phyloP scores from a whole-genome alignment of 2,888 invertebrate genomes.

The Cheilosia variabilis region DNA sequence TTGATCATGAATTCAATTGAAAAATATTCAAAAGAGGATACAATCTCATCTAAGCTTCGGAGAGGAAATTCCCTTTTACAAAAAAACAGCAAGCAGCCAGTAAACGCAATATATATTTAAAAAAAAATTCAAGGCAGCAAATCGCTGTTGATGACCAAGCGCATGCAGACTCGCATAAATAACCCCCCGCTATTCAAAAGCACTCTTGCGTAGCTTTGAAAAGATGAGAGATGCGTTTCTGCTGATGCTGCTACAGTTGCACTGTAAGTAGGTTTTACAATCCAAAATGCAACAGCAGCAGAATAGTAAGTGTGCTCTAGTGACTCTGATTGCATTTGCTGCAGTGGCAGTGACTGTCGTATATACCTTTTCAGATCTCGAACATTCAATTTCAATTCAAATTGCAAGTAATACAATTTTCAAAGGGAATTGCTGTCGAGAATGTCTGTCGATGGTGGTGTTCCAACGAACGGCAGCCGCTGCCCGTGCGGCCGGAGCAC shows the following conservation, averaged over 20 bases:
- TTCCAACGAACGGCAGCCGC: neutral
- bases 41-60: too few species aligned
- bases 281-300: neutral
- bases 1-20: too few species aligned
- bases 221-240: neutral
- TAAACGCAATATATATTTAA: too few species aligned
- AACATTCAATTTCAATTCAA: conserved; percentile 37
- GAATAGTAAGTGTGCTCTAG: conserved; percentile 20
- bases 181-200: too few species aligned
- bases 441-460: conserved; percentile 22
- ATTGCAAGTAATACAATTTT: conserved; percentile 41
- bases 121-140: too few species aligned
- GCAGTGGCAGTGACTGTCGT: conserved; percentile 9
- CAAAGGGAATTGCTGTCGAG: conserved; percentile 24
- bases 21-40: too few species aligned
- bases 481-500: neutral
- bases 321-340: conserved; percentile 34
- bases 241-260: neutral
- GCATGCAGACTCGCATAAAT: too few species aligned
- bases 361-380: conserved; percentile 14
- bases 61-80: too few species aligned
- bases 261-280: conserved; percentile 20
- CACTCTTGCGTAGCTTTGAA: too few species aligned
- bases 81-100: too few species aligned
- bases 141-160: too few species aligned